Conservation (phyloP, 1,140 invertebrate genomes). For the Coenobita brevimanus region DNA sequence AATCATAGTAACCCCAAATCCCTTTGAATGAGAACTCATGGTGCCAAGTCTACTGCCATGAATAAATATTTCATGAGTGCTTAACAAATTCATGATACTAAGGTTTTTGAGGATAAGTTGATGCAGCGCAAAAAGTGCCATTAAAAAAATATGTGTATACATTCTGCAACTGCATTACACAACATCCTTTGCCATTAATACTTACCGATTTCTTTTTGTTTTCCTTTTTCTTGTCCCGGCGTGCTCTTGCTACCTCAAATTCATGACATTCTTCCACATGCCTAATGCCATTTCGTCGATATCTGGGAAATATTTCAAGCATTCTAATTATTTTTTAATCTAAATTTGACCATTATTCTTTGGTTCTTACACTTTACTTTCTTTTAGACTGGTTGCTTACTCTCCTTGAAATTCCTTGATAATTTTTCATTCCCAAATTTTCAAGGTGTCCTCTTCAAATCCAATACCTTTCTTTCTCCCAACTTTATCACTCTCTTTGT, state of each 20-base stretch:
- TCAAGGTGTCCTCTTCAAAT: not conserved
- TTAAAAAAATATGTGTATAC: too few relatives aligned
- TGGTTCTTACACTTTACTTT: not conserved
- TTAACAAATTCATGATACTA: too few relatives aligned
- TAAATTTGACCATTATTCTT: not conserved
- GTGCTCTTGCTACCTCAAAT: constrained; percentile 80
- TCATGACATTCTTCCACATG: constrained; percentile 86
- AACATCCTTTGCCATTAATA: too few relatives aligned
- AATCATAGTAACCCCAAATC: too few relatives aligned
- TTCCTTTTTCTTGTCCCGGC: constrained; percentile 70
- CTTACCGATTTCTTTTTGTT: constrained; percentile 68
- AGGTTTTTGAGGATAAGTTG: too few relatives aligned
- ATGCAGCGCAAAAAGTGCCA: too few relatives aligned
- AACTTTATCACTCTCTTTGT: not conserved
- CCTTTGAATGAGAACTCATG: too few relatives aligned
- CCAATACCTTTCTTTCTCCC: not conserved
- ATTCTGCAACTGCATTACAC: too few relatives aligned
- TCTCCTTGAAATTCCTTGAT: not conserved
- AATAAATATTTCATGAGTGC: too few relatives aligned
- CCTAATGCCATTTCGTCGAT: constrained; percentile 86
- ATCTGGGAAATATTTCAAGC: constrained; percentile 73
- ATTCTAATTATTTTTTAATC: too few relatives aligned
- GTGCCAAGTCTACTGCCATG: too few relatives aligned
- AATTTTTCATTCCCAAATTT: not conserved
- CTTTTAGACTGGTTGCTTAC: not conserved